Evolutionary conservation across 2,888 invertebrate species (phyloP).

Genomic region (Conops quadrifasciatus): DNA sequence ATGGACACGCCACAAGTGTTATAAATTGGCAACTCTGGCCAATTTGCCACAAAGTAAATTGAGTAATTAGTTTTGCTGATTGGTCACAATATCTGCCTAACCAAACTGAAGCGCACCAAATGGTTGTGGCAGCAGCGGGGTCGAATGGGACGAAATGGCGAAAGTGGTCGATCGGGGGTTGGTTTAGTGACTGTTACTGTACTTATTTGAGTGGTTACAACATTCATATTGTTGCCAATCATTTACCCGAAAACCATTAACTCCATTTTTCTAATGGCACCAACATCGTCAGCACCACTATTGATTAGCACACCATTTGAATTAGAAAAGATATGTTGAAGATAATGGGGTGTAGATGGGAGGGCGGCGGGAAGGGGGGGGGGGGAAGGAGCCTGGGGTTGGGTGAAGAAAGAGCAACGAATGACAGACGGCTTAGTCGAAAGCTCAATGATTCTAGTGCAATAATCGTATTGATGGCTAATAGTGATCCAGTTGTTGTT

Average conservation of each 20-base stretch:
- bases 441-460: too few species aligned
- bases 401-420: too few species aligned
- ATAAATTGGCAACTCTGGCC: slow-evolving; percentile 2
- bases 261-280: too few species aligned
- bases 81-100: neutral
- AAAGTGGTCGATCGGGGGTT: too few species aligned
- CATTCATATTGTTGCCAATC: neutral
- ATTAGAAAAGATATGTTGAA: neutral
- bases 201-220: neutral
- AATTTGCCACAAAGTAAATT: slow-evolving; percentile 4
- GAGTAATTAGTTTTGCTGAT: slow-evolving; percentile 19
- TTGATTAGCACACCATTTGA: neutral
- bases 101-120: too few species aligned
- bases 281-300: neutral
- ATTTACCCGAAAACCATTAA: too few species aligned
- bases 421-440: too few species aligned
- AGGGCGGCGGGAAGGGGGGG: neutral
- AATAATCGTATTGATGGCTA: too few species aligned
- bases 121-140: too few species aligned
- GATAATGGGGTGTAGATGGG: neutral
- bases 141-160: too few species aligned
- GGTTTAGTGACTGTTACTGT: too few species aligned
- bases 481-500: too few species aligned
- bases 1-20: neutral
- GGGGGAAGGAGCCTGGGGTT: neutral